Base-by-base conservation (phyloP, 2,113 vertebrate species). In the Macroglossus sobrinus region DNA sequence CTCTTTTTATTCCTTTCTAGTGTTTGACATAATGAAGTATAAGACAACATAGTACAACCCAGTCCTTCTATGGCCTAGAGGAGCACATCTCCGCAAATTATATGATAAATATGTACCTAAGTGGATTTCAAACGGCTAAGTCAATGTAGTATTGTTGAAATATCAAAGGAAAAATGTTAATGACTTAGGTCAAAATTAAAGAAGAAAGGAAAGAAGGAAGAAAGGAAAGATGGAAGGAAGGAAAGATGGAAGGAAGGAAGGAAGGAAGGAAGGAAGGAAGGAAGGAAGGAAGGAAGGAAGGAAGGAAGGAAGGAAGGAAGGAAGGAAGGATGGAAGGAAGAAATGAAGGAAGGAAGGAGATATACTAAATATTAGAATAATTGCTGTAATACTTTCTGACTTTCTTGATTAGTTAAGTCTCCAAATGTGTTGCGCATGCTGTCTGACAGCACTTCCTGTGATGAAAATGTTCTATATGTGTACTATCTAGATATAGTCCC, bases 161-260 rank as follows among this genome's bases (percentile, higher is more conserved):
- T 43, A n/a, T 28, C 2, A 7, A 85, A 61, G 28, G 7, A 55
- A 81, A 57, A 53, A 71, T 9, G 6, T 71, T 63, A 78, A 14
- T 5, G 5, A 79, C 93, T 78, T 72, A 87, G 66, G 93, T 97
- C 80, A 97, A 93, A 97, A 98, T 85, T 55, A 0, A 38, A 74
- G 50, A 85, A 30, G 4, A 5, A 78, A 38, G 24, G 10, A 30
- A 59, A 8, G 24, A 35, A 40, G 0, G 4, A 26, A 11, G 7
- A 4, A 35, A 55, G 1, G 12, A 68, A 59, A 24, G 4, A 22
- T 7, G 21, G 55, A 59, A 59, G 57, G 57, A 59, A 59, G 24
- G 57, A 26, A 59, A 1, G 57, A 24, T 26, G 57, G 24, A 24
- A 59, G 57, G 24, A 24, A 59, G 24, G 10, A 24, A 59, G 43